These are phyloP conservation scores for Ophion slaviceki DNA, from an alignment of 2,888 invertebrate genomes.

Conservation along the genomic window DNA sequence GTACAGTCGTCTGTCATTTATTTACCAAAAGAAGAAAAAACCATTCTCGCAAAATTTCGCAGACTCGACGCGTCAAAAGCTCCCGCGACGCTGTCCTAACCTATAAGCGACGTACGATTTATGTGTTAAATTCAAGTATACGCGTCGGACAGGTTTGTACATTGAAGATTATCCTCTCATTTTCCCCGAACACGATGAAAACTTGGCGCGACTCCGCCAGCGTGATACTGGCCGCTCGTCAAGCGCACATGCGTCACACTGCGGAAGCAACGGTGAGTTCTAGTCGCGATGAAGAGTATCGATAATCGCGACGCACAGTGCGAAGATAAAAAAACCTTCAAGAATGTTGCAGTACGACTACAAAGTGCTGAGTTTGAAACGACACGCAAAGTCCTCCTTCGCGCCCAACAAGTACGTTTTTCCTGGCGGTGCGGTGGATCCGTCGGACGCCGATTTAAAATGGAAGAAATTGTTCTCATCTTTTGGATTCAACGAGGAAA, in stretches of 20 bases:
- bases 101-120: no score
- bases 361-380: slow-evolving; percentile 83
- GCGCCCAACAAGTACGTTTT: slow-evolving; percentile 94
- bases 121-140: no score
- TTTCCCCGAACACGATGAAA: slow-evolving; percentile 80
- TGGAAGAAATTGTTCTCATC: slow-evolving; percentile 89
- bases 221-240: slow-evolving; percentile 86
- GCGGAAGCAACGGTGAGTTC: slow-evolving; percentile 67
- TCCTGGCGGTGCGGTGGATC: slow-evolving; percentile 92
- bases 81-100: no score
- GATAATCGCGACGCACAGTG: no score
- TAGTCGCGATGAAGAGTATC: no score
- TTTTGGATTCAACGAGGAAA: slow-evolving; percentile 85
- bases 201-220: slow-evolving; percentile 88
- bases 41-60: no score
- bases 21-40: no score
- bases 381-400: slow-evolving; percentile 89
- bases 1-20: not conserved
- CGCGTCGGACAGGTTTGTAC: no score
- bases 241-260: slow-evolving; percentile 66
- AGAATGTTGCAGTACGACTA: slow-evolving; percentile 77
- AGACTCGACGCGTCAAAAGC: no score
- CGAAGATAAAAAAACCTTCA: slow-evolving; percentile 3
- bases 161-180: not conserved
- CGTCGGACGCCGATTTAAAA: slow-evolving; percentile 87